Base-by-base conservation (phyloP, 2,797 vertebrate genomes). In the Centroberyx gerrardi region DNA sequence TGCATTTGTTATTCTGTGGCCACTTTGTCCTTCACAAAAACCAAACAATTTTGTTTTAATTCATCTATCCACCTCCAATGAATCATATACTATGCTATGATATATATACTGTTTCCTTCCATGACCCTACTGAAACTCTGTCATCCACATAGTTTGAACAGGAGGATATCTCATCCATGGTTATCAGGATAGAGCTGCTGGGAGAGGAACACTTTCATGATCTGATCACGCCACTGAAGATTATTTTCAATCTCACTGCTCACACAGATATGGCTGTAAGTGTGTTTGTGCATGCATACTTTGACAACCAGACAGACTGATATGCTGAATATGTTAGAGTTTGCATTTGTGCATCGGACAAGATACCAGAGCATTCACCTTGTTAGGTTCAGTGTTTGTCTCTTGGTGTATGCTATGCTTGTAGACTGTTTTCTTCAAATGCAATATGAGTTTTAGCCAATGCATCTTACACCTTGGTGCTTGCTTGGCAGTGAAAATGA, bases 131-230 rank as follows among this genome's bases (percentile, higher is more conserved):
- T 75, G 1, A 52, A 64, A 53, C 56, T 46, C 38, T 69, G 14
- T 63, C 36, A 36, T 9, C 33, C 51, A 3, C 1, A 62, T 15
- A 93, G 92, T 53, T 90, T 14, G 0, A 42, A 3, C 3, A 59
- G 5, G 71, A 63, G 6, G 0, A 0, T 0, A 33, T 93, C 51
- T 1, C 4, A 22, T 90, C 92, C 2, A 48, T 67, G 65, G 74
- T 91, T 18, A 59, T 93, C 36, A 83, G 94, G 38, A 81, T 94
- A 36, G 92, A 94, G 78, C 2, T 70, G 0, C 36, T 64, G 1
- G 68, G 10, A 1, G 1, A 28, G 2, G 2, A 4, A 0, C 28
- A 0, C 1, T 56, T 88, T 33, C 6, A 2, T 0, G 1, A 87
- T 58, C 78, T 93, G 48, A 0, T 0, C 0, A 44, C 53, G 0